Percentiles rank a stretch among this genome's conserved stretches.
Conservation (phyloP, 2,888 invertebrate genomes). For the Chaetogeoica ovagalla region DNA sequence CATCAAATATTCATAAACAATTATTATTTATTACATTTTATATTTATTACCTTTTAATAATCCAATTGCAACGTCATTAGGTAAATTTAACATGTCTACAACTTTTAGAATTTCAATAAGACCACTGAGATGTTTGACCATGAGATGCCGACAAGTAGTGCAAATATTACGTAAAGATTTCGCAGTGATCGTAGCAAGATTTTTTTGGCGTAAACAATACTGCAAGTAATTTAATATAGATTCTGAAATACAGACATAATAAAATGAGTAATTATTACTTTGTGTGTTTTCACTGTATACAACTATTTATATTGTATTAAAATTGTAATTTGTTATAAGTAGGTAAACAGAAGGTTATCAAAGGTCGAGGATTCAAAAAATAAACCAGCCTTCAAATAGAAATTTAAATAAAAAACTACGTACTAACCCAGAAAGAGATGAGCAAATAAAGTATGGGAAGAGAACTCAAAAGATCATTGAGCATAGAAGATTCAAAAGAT, state of each 20-base stretch:
- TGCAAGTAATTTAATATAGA: slow-evolving; percentile 80
- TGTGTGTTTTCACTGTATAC: neutral
- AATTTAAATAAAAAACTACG: too few relatives aligned
- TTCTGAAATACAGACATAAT: slow-evolving; percentile 62
- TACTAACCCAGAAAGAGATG: too few relatives aligned
- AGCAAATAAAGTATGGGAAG: too few relatives aligned
- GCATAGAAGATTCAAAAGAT: too few relatives aligned
- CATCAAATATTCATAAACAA: slow-evolving; percentile 57
- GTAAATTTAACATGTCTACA: slow-evolving; percentile 70
- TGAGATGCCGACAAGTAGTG: slow-evolving; percentile 76
- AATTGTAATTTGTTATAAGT: too few relatives aligned
- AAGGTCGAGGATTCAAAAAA: too few relatives aligned
- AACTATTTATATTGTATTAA: neutral
- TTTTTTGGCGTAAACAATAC: slow-evolving; percentile 71
- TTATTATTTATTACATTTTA: neutral
- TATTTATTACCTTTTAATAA: slow-evolving; percentile 70
- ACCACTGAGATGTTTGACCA: slow-evolving; percentile 74
- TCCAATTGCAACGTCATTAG: slow-evolving; percentile 75
- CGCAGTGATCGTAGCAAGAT: slow-evolving; percentile 80
- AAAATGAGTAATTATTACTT: neutral
- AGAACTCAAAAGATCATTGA: too few relatives aligned
- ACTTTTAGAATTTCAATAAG: slow-evolving; percentile 71
- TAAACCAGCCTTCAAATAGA: too few relatives aligned
- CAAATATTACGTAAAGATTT: slow-evolving; percentile 84
- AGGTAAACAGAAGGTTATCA: too few relatives aligned